These are phyloP conservation scores for Pecten maximus DNA, from an alignment of 2,888 invertebrate species.

Conservation along the genomic window DNA sequence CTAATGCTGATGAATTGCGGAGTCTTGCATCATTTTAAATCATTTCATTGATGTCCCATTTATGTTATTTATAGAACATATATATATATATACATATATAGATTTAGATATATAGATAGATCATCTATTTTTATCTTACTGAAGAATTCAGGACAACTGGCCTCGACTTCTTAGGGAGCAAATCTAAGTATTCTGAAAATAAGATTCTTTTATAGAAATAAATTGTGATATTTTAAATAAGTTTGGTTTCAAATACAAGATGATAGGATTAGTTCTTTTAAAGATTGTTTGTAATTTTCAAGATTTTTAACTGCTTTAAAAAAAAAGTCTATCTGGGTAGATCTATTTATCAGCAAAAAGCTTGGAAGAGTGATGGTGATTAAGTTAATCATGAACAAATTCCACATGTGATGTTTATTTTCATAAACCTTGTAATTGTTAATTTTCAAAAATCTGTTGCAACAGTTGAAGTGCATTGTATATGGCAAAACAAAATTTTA, in stretches of 20 bases:
- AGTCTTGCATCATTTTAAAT: neutral
- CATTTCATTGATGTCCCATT: neutral
- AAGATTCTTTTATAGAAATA: neutral
- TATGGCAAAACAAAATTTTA: too few relatives aligned
- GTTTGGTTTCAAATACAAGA: neutral
- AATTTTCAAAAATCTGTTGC: neutral
- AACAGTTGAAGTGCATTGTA: too few relatives aligned
- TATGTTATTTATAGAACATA: neutral
- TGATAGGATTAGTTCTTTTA: neutral
- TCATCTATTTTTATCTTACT: neutral
- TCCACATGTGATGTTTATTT: neutral
- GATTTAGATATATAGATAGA: neutral
- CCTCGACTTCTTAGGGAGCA: neutral
- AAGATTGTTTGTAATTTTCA: neutral
- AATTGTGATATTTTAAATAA: neutral
- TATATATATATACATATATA: neutral
- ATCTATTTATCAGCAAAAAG: neutral
- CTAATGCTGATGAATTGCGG: neutral
- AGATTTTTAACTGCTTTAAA: neutral
- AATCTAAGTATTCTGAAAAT: neutral
- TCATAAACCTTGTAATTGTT: neutral
- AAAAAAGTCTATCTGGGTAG: neutral
- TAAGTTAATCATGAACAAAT: neutral
- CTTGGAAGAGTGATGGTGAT: neutral
- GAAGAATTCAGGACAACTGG: neutral